Conservation (phyloP, 2,113 vertebrate genomes). For the Syrrhaptes paradoxus region DNA sequence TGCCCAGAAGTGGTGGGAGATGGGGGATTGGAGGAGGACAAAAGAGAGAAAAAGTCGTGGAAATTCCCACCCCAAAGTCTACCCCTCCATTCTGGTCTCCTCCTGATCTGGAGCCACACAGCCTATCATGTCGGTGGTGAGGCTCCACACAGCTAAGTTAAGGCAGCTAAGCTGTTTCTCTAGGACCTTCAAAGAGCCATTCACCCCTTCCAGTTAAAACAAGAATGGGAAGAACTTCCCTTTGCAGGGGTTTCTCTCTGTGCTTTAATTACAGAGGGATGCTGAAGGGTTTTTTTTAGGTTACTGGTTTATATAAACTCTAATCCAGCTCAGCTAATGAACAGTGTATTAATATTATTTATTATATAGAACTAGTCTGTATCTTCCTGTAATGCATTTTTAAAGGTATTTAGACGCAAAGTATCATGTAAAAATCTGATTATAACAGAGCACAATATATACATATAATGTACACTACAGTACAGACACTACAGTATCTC, state of each 20-base stretch:
- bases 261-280: not conserved
- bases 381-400: not conserved
- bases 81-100: not conserved
- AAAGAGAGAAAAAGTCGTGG: not conserved
- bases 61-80: not conserved
- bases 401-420: slow-evolving; percentile 27
- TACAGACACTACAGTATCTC: not conserved
- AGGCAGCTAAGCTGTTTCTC: not conserved
- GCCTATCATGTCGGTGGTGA: not conserved
- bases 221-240: not conserved
- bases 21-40: fast-evolving
- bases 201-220: not conserved
- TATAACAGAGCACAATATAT: not conserved
- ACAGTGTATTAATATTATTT: not conserved
- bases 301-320: not conserved
- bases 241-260: not conserved
- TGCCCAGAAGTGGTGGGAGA: not conserved
- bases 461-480: not conserved
- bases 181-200: not conserved
- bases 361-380: not conserved
- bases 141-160: not conserved
- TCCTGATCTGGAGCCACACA: not conserved
- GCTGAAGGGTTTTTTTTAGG: not conserved
- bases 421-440: not conserved
- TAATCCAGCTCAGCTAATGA: not conserved